phyloP scores from a whole-genome alignment of 2,113 vertebrate species.

The Lonchura striata region DNA sequence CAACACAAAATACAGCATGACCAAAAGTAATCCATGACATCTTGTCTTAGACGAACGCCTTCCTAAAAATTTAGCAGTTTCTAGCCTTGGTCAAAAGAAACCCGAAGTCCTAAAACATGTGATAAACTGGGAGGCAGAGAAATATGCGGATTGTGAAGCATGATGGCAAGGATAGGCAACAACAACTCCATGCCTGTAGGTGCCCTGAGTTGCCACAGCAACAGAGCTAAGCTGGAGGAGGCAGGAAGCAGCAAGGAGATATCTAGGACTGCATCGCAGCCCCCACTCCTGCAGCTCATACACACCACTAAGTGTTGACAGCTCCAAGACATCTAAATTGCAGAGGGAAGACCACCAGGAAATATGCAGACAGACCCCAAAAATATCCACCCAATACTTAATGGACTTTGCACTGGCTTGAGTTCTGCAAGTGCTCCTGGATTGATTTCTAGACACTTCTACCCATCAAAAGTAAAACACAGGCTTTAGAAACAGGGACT shows the following conservation, averaged over 20 bases:
- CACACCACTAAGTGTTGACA: not conserved
- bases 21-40: not conserved
- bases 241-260: not conserved
- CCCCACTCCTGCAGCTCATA: not conserved
- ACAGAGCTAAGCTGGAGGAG: constrained; percentile 33
- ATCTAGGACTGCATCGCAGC: not conserved
- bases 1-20: not conserved
- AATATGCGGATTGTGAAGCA: not conserved
- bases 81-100: not conserved
- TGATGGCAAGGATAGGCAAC: constrained; percentile 8
- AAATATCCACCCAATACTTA: not conserved
- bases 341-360: not conserved
- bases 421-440: not conserved
- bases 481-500: not conserved
- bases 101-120: not conserved
- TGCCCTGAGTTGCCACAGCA: constrained; percentile 51
- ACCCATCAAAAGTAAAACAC: not conserved
- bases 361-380: not conserved
- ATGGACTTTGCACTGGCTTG: not conserved
- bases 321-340: not conserved
- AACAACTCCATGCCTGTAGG: not conserved
- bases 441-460: not conserved
- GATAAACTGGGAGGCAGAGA: not conserved
- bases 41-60: not conserved
- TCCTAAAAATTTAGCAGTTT: not conserved